Conservation (phyloP, 2,888 invertebrate species). For the Spialia ferax region DNA sequence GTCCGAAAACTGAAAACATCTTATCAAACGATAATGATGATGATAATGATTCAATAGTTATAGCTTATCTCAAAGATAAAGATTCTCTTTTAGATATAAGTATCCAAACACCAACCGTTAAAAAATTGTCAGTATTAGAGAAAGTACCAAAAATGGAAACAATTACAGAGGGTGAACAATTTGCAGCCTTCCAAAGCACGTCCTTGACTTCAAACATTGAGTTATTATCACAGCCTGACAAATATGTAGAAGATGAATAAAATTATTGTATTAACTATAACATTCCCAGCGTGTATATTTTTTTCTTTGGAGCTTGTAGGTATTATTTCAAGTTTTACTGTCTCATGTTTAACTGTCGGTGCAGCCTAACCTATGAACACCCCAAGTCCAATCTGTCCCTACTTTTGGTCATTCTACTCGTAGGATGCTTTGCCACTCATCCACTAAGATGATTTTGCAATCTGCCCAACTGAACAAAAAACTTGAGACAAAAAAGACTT, state of each 20-base stretch:
- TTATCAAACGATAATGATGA: slow-evolving; percentile 53
- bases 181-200: slow-evolving; percentile 38
- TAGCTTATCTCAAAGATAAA: slow-evolving; percentile 63
- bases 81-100: slow-evolving; percentile 50
- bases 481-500: no score
- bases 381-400: no score
- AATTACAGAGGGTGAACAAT: slow-evolving; percentile 62
- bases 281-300: no score
- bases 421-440: no score
- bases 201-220: neutral
- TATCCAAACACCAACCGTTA: slow-evolving; percentile 36
- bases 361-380: no score
- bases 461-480: no score
- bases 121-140: slow-evolving; percentile 63
- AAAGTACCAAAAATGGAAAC: slow-evolving; percentile 70
- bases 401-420: no score
- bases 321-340: no score
- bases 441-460: no score
- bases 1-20: slow-evolving; percentile 63
- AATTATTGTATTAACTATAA: neutral
- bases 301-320: no score
- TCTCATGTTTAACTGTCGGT: no score
- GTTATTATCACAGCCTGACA: neutral
- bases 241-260: neutral
- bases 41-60: slow-evolving; percentile 62